These are phyloP conservation scores for Origma solitaria DNA, from an alignment of 2,113 vertebrate species.

Conservation along the genomic window DNA sequence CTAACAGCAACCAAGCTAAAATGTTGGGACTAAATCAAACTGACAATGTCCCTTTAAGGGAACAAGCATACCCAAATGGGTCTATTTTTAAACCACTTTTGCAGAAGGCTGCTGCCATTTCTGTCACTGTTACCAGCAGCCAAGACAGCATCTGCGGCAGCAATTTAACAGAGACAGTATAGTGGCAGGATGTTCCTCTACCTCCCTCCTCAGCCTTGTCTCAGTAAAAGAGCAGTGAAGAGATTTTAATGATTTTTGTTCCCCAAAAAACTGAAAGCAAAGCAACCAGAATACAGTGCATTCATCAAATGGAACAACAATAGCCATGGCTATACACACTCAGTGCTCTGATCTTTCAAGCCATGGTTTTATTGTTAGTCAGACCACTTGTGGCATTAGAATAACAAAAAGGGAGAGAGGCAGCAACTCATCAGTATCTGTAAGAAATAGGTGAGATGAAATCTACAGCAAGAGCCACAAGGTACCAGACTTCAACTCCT, in stretches of 20 bases:
- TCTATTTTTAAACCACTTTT: slow-evolving; percentile 49
- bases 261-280: not conserved
- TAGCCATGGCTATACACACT: not conserved
- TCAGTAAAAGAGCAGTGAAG: not conserved
- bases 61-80: slow-evolving; percentile 6
- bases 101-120: slow-evolving; percentile 26
- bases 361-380: not conserved
- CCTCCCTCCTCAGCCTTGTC: not conserved
- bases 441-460: not conserved
- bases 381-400: not conserved
- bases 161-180: not conserved
- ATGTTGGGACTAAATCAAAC: slow-evolving; percentile 1
- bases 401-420: not conserved
- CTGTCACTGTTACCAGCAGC: not conserved
- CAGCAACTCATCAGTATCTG: not conserved
- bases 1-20: slow-evolving; percentile 5
- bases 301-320: not conserved
- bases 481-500: not conserved
- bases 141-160: not conserved
- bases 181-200: not conserved
- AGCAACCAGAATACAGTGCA: not conserved
- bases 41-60: slow-evolving; percentile 36
- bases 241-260: slow-evolving; percentile 1
- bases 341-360: not conserved
- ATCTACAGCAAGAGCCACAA: not conserved